Conservation (phyloP, 2,888 invertebrate species). For the Parnassius glacialis region DNA sequence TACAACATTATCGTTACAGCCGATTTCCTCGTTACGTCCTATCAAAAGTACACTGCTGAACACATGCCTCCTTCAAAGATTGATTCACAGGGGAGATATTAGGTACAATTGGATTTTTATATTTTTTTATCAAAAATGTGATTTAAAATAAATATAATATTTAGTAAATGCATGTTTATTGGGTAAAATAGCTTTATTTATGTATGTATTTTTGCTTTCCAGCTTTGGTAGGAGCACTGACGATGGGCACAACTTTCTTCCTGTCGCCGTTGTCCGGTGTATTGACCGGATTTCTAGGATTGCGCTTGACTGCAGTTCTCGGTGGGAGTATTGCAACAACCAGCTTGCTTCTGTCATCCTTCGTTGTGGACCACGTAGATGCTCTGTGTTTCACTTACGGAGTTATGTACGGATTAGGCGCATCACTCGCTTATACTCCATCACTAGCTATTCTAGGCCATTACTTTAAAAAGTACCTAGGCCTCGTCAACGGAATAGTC, state of each 20-base stretch:
- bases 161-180: background rate
- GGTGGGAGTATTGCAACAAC: constrained; percentile 89
- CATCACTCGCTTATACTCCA: constrained; percentile 94
- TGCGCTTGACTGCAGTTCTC: constrained; percentile 89
- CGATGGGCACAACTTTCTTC: constrained; percentile 94
- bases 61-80: too few species aligned
- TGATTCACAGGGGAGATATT: too few species aligned
- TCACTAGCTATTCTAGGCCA: constrained; percentile 95
- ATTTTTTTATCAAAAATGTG: too few species aligned
- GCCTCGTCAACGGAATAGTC: constrained; percentile 94
- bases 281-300: constrained; percentile 91
- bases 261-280: constrained; percentile 93
- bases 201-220: constrained; percentile 54
- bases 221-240: constrained; percentile 94
- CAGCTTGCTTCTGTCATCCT: constrained; percentile 91
- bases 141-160: too few species aligned
- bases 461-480: constrained; percentile 92
- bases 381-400: constrained; percentile 93
- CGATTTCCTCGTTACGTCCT: too few species aligned
- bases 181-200: background rate
- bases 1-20: too few species aligned
- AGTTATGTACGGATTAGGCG: constrained; percentile 92
- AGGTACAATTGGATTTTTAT: too few species aligned
- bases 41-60: too few species aligned
- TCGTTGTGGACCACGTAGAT: constrained; percentile 84